Conservation (phyloP, 2,113 vertebrate species). For the Bubo scandiacus region DNA sequence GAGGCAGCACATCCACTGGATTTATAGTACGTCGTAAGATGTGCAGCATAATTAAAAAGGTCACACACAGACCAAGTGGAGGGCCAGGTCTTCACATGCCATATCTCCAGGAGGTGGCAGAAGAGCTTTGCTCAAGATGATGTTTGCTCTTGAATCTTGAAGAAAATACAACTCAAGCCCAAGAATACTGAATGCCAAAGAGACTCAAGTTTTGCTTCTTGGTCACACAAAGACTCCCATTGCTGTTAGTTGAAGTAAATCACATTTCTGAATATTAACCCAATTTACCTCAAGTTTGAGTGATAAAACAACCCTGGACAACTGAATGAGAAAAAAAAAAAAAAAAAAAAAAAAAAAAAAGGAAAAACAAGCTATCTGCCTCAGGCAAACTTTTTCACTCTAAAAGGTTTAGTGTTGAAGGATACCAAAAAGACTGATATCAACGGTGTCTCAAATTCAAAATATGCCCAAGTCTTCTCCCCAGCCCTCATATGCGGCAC, state of each 20-base stretch:
- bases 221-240: background rate
- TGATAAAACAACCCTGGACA: background rate
- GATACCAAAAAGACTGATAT: background rate
- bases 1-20: background rate
- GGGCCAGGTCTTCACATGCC: background rate
- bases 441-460: background rate
- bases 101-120: conserved; percentile 43
- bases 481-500: background rate
- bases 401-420: background rate
- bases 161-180: background rate
- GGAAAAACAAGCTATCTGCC: background rate
- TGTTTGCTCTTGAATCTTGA: background rate
- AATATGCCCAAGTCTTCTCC: background rate
- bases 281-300: background rate
- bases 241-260: background rate
- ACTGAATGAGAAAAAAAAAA: too few species aligned
- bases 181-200: background rate
- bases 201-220: background rate
- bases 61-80: background rate
- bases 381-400: background rate
- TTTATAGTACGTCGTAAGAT: background rate
- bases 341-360: background rate
- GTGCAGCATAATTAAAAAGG: background rate
- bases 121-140: conserved; percentile 34
- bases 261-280: background rate